Evolutionary conservation across 2,888 invertebrate species (phyloP).

Genomic region (Serripes groenlandicus): DNA sequence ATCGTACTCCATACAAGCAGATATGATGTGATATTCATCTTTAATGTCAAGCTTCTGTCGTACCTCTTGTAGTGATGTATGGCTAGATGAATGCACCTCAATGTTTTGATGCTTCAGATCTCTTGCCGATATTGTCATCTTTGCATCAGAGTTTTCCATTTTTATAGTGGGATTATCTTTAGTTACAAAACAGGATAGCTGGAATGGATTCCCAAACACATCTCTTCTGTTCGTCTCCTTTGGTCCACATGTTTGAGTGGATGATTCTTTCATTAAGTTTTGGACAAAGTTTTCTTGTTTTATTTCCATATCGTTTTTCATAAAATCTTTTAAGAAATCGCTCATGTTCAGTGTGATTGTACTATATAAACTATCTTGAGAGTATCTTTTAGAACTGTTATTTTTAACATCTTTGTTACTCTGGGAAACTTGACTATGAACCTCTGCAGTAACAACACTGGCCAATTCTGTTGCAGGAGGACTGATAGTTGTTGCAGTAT

Average conservation of each 20-base stretch:
- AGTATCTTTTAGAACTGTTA: not conserved
- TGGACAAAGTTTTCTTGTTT: not conserved
- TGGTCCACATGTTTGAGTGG: constrained; percentile 14
- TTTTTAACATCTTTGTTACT: too few relatives aligned
- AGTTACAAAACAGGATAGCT: not conserved
- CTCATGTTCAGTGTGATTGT: not conserved
- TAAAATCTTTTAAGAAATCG: not conserved
- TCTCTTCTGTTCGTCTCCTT: constrained; percentile 17
- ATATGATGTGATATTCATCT: not conserved
- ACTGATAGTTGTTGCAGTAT: too few relatives aligned
- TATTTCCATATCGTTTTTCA: too few relatives aligned
- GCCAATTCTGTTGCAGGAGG: too few relatives aligned
- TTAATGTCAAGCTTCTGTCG: not conserved
- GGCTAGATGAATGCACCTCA: constrained; percentile 14
- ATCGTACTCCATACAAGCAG: constrained; percentile 28
- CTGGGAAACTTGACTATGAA: too few relatives aligned
- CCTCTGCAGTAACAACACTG: too few relatives aligned
- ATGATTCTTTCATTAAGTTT: not conserved
- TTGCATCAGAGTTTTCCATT: constrained; percentile 16
- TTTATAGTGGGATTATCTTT: not conserved
- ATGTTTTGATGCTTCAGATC: not conserved
- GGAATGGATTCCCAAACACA: constrained; percentile 16
- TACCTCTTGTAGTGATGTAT: not conserved
- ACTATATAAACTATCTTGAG: not conserved
- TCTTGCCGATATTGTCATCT: constrained; percentile 12